Conservation (phyloP, 2,888 invertebrate genomes). For the Eilema griseolum region DNA sequence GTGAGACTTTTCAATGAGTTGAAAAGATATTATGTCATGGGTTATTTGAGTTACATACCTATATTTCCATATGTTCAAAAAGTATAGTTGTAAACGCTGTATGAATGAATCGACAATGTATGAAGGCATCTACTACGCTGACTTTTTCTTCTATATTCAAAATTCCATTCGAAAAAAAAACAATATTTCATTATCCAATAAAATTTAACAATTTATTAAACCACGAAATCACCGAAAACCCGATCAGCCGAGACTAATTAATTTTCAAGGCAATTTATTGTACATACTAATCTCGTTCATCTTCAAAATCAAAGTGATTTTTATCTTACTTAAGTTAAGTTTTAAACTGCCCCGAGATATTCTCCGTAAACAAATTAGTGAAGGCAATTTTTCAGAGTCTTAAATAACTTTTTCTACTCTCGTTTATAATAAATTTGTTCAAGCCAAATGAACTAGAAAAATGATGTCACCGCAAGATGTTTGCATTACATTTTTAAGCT, state of each 20-base stretch:
- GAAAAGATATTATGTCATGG: slow-evolving; percentile 37
- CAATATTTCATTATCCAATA: background rate
- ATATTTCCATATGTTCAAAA: too few species aligned
- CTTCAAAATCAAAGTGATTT: slow-evolving; percentile 11
- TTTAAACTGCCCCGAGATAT: slow-evolving; percentile 24
- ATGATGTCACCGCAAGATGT: slow-evolving; percentile 52
- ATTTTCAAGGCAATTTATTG: slow-evolving; percentile 3
- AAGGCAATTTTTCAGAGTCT: slow-evolving; percentile 35
- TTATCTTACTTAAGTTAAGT: slow-evolving; percentile 15
- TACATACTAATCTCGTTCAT: slow-evolving; percentile 15
- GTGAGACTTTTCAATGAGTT: slow-evolving; percentile 47
- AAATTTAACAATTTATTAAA: background rate
- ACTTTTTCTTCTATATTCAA: background rate
- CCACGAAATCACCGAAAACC: background rate
- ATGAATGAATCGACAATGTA: background rate
- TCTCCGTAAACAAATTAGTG: slow-evolving; percentile 37
- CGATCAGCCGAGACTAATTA: slow-evolving; percentile 5
- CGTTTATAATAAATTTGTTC: slow-evolving; percentile 53
- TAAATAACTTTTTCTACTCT: slow-evolving; percentile 41
- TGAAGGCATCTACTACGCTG: too few species aligned
- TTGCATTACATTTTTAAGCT: slow-evolving; percentile 56
- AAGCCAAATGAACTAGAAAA: slow-evolving; percentile 60
- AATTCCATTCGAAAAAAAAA: background rate
- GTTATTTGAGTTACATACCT: slow-evolving; percentile 24
- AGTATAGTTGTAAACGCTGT: background rate